Evolutionary conservation across 2,888 invertebrate species (phyloP).

Genomic region (Archaeoteleia sp.): DNA sequence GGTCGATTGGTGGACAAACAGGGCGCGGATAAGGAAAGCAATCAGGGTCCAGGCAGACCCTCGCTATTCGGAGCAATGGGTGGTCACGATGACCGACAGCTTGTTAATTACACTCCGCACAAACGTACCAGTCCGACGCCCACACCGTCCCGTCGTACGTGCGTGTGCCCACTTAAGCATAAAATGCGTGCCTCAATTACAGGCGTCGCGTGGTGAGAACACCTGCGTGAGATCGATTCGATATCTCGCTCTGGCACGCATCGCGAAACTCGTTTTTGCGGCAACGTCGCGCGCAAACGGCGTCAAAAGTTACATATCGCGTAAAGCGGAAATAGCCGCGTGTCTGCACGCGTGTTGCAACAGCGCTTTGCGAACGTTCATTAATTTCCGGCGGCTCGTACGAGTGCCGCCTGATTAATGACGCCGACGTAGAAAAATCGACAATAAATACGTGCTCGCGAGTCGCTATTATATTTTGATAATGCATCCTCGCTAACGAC

Average conservation of each 20-base stretch:
- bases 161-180: conserved; percentile 27
- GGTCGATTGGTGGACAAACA: conserved; percentile 1
- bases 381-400: conserved; percentile 18
- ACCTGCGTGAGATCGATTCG: conserved; percentile 52
- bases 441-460: neutral
- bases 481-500: no score
- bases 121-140: neutral
- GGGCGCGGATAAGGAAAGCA: conserved; percentile 24
- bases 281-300: no score
- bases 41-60: conserved; percentile 33
- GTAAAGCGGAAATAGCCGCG: no score
- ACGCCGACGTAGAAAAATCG: neutral
- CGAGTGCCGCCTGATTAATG: neutral
- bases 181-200: conserved; percentile 48
- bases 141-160: conserved; percentile 4
- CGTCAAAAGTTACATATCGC: no score
- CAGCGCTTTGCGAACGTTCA: conserved; percentile 18
- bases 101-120: conserved; percentile 49
- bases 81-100: conserved; percentile 49
- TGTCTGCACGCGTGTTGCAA: no score
- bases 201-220: conserved; percentile 49
- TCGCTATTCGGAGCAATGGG: conserved; percentile 40
- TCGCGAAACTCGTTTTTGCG: conserved; percentile 8
- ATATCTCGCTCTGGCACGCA: conserved; percentile 41
- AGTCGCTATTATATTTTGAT: neutral